Conservation (phyloP, 2,888 invertebrate genomes). For the Dasysyrphus albostriatus region DNA sequence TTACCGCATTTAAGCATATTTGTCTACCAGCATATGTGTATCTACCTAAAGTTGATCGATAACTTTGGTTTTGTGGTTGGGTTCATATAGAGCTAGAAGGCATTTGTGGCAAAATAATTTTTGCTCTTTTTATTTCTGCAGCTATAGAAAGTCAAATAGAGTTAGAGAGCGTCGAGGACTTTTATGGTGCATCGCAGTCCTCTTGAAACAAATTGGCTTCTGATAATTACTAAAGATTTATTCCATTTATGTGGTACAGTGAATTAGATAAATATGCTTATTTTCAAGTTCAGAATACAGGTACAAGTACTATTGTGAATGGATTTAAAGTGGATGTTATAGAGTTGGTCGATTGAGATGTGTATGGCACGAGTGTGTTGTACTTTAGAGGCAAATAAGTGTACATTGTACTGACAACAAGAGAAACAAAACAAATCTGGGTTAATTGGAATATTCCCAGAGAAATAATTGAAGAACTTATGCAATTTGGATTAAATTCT, state of each 20-base stretch:
- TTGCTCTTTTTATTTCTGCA: slow-evolving; percentile 13
- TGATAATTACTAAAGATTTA: slow-evolving; percentile 22
- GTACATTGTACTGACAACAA: too few relatives aligned
- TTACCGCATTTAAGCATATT: slow-evolving; percentile 19
- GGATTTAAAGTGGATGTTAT: background rate
- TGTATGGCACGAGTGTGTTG: background rate
- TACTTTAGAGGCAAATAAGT: too few relatives aligned
- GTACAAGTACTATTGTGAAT: background rate
- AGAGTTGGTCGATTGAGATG: background rate
- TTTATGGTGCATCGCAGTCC: background rate
- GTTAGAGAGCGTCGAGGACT: slow-evolving; percentile 13
- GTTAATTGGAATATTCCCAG: too few relatives aligned
- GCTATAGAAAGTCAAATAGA: background rate
- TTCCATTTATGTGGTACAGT: slow-evolving; percentile 21
- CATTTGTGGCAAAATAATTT: slow-evolving; percentile 6
- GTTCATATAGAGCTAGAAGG: background rate
- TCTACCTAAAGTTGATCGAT: slow-evolving; percentile 11
- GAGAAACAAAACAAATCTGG: too few relatives aligned
- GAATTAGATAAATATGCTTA: slow-evolving; percentile 6
- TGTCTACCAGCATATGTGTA: slow-evolving; percentile 11
- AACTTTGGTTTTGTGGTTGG: slow-evolving; percentile 36
- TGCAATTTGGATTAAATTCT: too few relatives aligned
- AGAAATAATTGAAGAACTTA: too few relatives aligned
- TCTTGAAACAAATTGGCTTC: slow-evolving; percentile 28
- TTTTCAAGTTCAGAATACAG: background rate